Evolutionary conservation across 2,888 invertebrate genomes (phyloP).

Genomic region (Smittia sp.): DNA sequence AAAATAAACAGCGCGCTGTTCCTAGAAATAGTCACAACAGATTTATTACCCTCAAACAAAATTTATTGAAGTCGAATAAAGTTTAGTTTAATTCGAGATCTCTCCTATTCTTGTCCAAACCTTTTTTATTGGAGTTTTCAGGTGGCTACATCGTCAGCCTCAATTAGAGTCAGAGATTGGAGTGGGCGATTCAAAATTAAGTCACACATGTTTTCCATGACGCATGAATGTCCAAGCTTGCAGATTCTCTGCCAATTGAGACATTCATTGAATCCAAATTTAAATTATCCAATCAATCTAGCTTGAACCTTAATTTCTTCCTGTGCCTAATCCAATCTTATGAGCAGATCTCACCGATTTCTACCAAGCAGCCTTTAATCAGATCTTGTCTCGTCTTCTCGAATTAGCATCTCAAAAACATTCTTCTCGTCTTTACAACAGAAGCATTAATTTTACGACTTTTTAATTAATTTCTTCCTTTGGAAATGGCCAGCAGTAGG

Average conservation of each 20-base stretch:
- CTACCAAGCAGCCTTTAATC: not conserved
- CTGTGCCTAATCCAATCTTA: too few species aligned
- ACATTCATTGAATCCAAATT: too few species aligned
- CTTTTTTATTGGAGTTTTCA: not conserved
- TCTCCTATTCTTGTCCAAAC: not conserved
- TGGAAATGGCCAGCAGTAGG: not conserved
- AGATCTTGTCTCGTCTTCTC: not conserved
- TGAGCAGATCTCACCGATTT: too few species aligned
- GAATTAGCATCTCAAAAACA: slow-evolving; percentile 9
- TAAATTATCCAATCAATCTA: too few species aligned
- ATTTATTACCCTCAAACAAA: slow-evolving; percentile 18
- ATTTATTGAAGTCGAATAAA: slow-evolving; percentile 16
- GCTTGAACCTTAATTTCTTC: too few species aligned
- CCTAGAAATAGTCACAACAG: slow-evolving; percentile 7
- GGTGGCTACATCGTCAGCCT: too few species aligned
- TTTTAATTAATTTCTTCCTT: slow-evolving; percentile 34
- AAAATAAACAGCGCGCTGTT: not conserved
- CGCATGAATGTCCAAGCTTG: too few species aligned
- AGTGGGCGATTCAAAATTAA: too few species aligned
- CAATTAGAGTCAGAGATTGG: too few species aligned
- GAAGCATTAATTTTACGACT: slow-evolving; percentile 33
- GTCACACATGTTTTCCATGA: too few species aligned
- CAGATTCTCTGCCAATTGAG: too few species aligned
- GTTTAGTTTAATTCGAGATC: not conserved
- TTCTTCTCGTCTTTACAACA: slow-evolving; percentile 15